Base-by-base conservation (phyloP, 35 echinoderm and acorn worm species). In the Lytechinus pictus region DNA sequence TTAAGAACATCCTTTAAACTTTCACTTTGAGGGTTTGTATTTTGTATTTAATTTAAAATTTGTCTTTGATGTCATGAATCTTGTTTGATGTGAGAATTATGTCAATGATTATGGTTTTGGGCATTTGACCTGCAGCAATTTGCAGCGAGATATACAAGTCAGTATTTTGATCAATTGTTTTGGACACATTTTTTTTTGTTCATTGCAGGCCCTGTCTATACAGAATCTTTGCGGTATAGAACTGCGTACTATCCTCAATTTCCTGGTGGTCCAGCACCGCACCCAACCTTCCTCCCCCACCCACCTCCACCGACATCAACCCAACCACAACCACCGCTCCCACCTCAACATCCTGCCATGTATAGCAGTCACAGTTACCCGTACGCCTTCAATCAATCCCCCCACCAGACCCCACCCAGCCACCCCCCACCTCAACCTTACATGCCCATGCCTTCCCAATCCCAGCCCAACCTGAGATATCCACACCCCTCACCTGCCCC, bases 361-460 rank as follows among this genome's bases (percentile, higher is more conserved):
- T 95, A 95, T 44, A 95, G 53, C 27, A 95, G 95, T 66, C 95
- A 95, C 88, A 92, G 88, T 58, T 95, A 95, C 57, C 95, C 95
- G 12, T 95, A 95, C 55, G 52, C 55, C 55, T 28, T 95, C 9
- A 95, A 95, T 79, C 53, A 57, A 28, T 92, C 56, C 55, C 95
- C 28, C 28, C 91, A 93, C n/a, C 87, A 89, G 28, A 89, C 87
- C 87, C 61, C 61, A 6, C 87, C 87, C 28, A 28, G 24, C 5
- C 28, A 51, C 9, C 9, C 61, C 57, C 29, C 16, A 24, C 33
- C 95, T 28, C 53, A 88, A 51, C 54, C 33, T 24, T 29, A 57
- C 94, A 27, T 90, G 55, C 53, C 95, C 86, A 93, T 93, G 91
- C 60, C 66, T 27, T n/a, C 54, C 86, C 29, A 86, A 1, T 27